These are phyloP conservation scores for Thalassarche chlororhynchos DNA, from an alignment of 2,113 vertebrate genomes.

Conservation along the genomic window DNA sequence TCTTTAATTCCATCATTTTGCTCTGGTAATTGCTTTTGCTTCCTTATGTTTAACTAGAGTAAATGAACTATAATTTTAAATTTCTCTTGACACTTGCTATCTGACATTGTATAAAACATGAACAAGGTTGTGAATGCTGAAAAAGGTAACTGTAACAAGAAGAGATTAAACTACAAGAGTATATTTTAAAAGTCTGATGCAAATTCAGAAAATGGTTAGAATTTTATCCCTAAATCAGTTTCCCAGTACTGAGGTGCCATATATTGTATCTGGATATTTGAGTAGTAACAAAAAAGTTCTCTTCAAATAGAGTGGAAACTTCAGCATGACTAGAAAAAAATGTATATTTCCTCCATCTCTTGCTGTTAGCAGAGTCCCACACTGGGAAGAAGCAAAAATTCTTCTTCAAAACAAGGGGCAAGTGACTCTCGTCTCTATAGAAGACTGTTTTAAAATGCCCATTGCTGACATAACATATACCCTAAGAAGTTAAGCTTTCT, in stretches of 20 bases:
- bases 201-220: background rate
- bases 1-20: constrained; percentile 80
- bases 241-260: background rate
- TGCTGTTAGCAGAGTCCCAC: background rate
- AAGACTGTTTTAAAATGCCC: background rate
- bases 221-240: background rate
- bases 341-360: background rate
- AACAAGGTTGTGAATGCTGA: constrained; percentile 69
- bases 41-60: constrained; percentile 80
- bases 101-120: constrained; percentile 71
- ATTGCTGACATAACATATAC: background rate
- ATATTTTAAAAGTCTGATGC: background rate
- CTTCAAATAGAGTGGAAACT: background rate
- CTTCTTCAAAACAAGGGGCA: background rate
- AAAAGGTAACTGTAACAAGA: constrained; percentile 71
- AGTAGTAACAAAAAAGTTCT: background rate
- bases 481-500: background rate
- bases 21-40: constrained; percentile 80
- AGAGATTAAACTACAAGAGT: background rate
- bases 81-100: constrained; percentile 77
- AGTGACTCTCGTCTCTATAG: background rate
- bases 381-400: background rate
- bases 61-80: constrained; percentile 82
- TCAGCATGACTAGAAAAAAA: background rate
- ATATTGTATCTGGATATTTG: background rate